These are phyloP conservation scores for Pelvicachromis taeniatus DNA, from an alignment of 2,113 vertebrate species.

Conservation along the genomic window DNA sequence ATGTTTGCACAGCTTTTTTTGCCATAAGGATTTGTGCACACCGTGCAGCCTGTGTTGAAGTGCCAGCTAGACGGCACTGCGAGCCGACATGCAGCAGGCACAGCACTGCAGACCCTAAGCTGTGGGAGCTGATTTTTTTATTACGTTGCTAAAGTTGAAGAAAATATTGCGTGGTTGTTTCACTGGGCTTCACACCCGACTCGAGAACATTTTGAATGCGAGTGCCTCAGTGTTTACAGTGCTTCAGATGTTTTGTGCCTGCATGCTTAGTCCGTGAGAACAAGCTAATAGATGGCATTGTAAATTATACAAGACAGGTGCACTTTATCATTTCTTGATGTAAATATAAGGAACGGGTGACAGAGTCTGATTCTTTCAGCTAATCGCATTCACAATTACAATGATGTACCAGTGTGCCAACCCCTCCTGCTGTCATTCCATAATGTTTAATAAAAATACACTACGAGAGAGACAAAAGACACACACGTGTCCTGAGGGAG, in stretches of 20 bases:
- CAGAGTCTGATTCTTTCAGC: not conserved
- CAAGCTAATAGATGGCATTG: not conserved
- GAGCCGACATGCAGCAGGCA: not conserved
- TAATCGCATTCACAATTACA: not conserved
- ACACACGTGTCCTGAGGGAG: not conserved
- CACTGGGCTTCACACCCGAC: not conserved
- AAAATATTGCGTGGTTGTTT: not conserved
- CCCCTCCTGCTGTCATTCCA: not conserved
- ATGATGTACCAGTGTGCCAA: not conserved
- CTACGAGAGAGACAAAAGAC: not conserved
- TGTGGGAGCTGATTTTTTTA: slow-evolving; percentile 1
- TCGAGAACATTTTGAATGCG: not conserved
- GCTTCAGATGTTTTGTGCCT: not conserved
- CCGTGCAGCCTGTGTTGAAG: slow-evolving; percentile 7
- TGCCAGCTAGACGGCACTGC: not conserved
- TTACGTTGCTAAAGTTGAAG: not conserved
- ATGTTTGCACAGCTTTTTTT: slow-evolving; percentile 1
- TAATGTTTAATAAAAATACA: not conserved
- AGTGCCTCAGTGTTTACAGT: not conserved
- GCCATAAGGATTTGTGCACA: not conserved
- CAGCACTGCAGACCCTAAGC: slow-evolving; percentile 21
- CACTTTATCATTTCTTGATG: not conserved
- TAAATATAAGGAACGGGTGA: not conserved
- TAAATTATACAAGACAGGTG: not conserved
- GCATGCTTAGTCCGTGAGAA: not conserved